These are phyloP conservation scores for Steinernema carpocapsae DNA, from an alignment of 2,888 invertebrate genomes.

Conservation along the genomic window DNA sequence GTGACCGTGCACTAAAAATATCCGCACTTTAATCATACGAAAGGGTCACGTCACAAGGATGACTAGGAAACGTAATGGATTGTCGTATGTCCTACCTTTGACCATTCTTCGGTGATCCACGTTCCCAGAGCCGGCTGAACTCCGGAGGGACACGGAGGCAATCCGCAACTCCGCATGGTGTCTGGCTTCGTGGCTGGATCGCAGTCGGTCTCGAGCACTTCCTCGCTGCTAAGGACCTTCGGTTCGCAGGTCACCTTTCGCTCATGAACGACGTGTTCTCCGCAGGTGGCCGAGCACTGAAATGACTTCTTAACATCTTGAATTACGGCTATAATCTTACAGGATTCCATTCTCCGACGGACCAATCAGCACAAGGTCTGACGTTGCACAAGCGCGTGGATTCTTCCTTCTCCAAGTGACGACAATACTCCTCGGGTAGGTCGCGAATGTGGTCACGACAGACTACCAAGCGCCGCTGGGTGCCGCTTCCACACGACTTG, in stretches of 20 bases:
- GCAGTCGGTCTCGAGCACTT: conserved; percentile 42
- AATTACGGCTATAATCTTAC: conserved; percentile 38
- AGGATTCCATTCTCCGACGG: conserved; percentile 54
- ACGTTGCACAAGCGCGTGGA: conserved; percentile 50
- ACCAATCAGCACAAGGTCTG: conserved; percentile 61
- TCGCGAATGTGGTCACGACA: conserved; percentile 60
- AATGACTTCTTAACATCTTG: conserved; percentile 32
- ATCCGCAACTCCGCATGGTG: conserved; percentile 45
- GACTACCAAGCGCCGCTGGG: conserved; percentile 66
- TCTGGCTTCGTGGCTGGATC: conserved; percentile 42
- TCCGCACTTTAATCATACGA: conserved; percentile 1
- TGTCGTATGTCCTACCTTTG: conserved; percentile 56
- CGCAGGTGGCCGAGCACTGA: conserved; percentile 67
- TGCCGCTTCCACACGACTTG: conserved; percentile 70
- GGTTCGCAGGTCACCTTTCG: conserved; percentile 54
- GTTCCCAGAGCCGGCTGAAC: conserved; percentile 51
- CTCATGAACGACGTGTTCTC: conserved; percentile 55
- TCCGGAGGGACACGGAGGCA: conserved; percentile 56
- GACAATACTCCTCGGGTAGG: conserved; percentile 59
- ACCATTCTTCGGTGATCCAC: conserved; percentile 70
- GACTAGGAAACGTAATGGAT: neutral
- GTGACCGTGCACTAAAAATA: conserved; percentile 70
- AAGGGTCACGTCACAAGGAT: neutral
- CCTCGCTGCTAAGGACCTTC: neutral
- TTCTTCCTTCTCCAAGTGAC: conserved; percentile 55